These are phyloP conservation scores for Megatriorchis doriae DNA, from an alignment of 2,113 vertebrate species.

Conservation along the genomic window DNA sequence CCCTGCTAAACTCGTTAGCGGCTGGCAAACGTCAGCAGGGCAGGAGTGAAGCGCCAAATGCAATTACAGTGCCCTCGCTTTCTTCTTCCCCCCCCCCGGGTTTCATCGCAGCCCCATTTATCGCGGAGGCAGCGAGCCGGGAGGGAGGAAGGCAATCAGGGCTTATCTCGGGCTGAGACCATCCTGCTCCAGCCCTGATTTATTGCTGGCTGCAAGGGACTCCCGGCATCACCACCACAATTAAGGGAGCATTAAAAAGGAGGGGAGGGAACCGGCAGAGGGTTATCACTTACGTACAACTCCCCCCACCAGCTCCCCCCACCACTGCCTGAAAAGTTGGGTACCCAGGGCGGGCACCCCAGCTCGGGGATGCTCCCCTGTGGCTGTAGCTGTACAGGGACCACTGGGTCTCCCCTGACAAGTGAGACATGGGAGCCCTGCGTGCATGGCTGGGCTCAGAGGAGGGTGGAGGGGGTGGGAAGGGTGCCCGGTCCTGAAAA, in stretches of 20 bases:
- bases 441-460: background rate
- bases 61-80: background rate
- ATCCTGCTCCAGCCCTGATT: background rate
- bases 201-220: background rate
- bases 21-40: background rate
- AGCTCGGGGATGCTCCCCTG: background rate
- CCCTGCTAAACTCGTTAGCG: background rate
- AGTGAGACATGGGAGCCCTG: fast-evolving
- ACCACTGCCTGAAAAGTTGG: background rate
- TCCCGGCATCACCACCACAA: background rate
- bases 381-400: background rate
- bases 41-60: background rate
- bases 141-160: background rate
- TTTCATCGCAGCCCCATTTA: background rate
- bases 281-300: fast-evolving
- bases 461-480: background rate
- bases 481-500: background rate
- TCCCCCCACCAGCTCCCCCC: background rate
- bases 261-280: fast-evolving
- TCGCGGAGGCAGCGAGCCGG: background rate
- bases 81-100: background rate
- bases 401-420: fast-evolving
- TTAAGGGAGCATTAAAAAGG: background rate
- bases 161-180: background rate
- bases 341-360: background rate